These are phyloP conservation scores for Xenopus laevis DNA, from an alignment of 2,113 vertebrate genomes.

Conservation along the genomic window DNA sequence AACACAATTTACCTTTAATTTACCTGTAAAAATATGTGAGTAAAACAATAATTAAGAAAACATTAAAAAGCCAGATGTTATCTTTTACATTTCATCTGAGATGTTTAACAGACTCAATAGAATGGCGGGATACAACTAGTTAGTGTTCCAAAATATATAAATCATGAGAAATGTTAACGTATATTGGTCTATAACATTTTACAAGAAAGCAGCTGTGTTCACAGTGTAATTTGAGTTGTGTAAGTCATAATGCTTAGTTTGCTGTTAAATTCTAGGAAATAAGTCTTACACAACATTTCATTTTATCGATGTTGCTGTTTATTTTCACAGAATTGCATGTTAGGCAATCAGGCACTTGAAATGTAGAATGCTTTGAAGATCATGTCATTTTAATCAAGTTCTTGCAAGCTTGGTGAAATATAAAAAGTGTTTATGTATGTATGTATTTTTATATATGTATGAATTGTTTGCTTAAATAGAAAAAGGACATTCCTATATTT, in stretches of 20 bases:
- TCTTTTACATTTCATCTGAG: background rate
- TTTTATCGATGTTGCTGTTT: constrained; percentile 23
- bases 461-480: too few species aligned
- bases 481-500: too few species aligned
- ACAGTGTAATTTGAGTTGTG: constrained; percentile 33
- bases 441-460: too few species aligned
- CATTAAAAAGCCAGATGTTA: background rate
- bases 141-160: constrained; percentile 2
- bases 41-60: background rate
- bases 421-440: too few species aligned
- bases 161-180: background rate
- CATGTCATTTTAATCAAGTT: background rate
- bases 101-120: background rate
- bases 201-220: constrained; percentile 28
- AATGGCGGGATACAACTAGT: background rate
- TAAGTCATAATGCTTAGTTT: constrained; percentile 20
- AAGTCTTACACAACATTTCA: constrained; percentile 34
- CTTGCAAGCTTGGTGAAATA: too few species aligned
- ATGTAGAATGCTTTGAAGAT: constrained; percentile 12
- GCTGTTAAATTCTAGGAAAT: constrained; percentile 30
- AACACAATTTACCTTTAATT: background rate
- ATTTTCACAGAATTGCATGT: constrained; percentile 30
- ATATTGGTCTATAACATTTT: constrained; percentile 12
- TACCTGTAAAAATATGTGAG: background rate
- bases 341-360: constrained; percentile 32